Percentiles rank a stretch among this genome's conserved stretches.
Conservation (phyloP, 2,888 invertebrate species). For the Heliconius aoede region DNA sequence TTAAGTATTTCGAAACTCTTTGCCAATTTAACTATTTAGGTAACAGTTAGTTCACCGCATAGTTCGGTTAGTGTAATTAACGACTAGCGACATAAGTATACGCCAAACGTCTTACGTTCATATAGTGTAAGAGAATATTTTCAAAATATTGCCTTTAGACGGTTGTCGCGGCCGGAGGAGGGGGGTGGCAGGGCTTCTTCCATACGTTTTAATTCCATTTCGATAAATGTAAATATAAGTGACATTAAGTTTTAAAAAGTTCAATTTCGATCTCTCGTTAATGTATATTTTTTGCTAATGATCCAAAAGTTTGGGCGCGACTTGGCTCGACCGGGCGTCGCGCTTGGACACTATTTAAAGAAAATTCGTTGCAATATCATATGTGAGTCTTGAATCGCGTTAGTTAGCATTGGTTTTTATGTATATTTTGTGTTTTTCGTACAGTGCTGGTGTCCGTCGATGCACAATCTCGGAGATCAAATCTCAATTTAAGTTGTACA, state of each 20-base stretch:
- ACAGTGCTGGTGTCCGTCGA: conserved; percentile 69
- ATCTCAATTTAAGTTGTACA: conserved; percentile 75
- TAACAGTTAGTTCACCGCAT: conserved; percentile 81
- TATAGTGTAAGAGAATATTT: conserved; percentile 80
- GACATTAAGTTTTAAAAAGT: conserved; percentile 79
- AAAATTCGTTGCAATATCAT: conserved; percentile 80
- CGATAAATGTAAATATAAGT: conserved; percentile 82
- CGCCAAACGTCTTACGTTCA: conserved; percentile 84
- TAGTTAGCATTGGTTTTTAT: conserved; percentile 74
- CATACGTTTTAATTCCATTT: conserved; percentile 82
- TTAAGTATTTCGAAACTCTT: conserved; percentile 84
- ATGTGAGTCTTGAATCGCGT: conserved; percentile 70
- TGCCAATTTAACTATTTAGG: conserved; percentile 84
- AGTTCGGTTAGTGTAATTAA: conserved; percentile 82
- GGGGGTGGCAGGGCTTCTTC: conserved; percentile 69
- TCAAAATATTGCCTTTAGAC: conserved; percentile 82
- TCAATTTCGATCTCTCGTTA: conserved; percentile 83
- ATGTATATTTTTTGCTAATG: conserved; percentile 82
- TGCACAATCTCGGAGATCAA: conserved; percentile 80
- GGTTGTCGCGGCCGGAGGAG: conserved; percentile 58
- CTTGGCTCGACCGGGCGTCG: conserved; percentile 32
- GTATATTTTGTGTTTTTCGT: conserved; percentile 77
- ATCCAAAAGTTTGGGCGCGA: conserved; percentile 51
- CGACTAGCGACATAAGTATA: conserved; percentile 83
- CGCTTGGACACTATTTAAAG: conserved; percentile 58